Evolutionary conservation across 2,888 invertebrate genomes (phyloP), one percentile per base, ranked within the genome.

Genomic region (Drosophila picticornis): DNA sequence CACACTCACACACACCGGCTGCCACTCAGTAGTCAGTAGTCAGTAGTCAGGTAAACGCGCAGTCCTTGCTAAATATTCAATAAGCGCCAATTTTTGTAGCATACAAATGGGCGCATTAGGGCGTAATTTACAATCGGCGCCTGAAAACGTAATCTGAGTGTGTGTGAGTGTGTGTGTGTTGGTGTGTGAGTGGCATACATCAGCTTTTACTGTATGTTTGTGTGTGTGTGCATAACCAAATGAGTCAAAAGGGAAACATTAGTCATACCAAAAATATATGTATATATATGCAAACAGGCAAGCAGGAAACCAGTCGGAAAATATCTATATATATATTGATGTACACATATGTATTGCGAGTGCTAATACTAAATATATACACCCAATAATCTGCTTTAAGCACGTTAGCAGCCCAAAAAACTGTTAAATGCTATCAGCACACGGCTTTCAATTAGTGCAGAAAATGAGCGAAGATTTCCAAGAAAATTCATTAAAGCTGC

Each of bases 171-270:
- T 63, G 32, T 66, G 59, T 55, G 46, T 51, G 10, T 32, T 56
- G 36, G 19, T 36, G 36, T 36, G 36, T 68, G 71, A 61, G 43
- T 66, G 59, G 53, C 34, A 83, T 77, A 68, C 75, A 85, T 57
- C 56, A 71, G 64, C 48, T 38, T 40, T 11, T 19, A 38, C 52
- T 19, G 52, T 55, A 38, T 56, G 29, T 38, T 32, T 64, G 62
- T 53, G 67, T 52, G 57, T 61, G 61, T 69, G 53, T 75, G 69
- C 72, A 75, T 65, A 83, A 72, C 80, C 81, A 87, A 88, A 88
- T 87, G 90, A 90, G 90, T 80, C 90, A 87, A 89, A 84, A 73
- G 90, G 90, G 88, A 89, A 80, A 87, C 90, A 90, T 88, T 90
- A 89, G 75, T 90, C 90, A 90, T 83, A 74, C 73, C 62, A 81